phyloP scores from a whole-genome alignment of 2,888 invertebrate species.

The Drosophila niveifrons region DNA sequence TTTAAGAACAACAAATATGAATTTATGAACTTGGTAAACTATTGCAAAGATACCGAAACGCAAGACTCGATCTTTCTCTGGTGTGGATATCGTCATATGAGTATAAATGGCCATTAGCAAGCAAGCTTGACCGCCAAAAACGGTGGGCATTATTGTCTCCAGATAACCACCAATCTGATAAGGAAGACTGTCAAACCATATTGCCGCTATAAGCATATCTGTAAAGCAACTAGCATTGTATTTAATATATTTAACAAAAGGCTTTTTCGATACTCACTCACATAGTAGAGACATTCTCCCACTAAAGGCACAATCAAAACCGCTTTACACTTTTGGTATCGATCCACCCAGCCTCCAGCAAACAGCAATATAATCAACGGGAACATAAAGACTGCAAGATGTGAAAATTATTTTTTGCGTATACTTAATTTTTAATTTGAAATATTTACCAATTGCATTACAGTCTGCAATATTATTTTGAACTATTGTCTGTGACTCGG shows the following conservation, averaged over 20 bases:
- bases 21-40: constrained; percentile 37
- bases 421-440: background rate
- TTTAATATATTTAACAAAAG: background rate
- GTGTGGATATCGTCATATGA: constrained; percentile 84
- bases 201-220: constrained; percentile 84
- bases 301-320: constrained; percentile 84
- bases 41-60: constrained; percentile 85
- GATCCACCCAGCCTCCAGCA: constrained; percentile 85
- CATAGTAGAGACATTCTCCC: constrained; percentile 81
- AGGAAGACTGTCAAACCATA: constrained; percentile 83
- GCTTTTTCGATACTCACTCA: constrained; percentile 68
- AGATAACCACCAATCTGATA: constrained; percentile 84
- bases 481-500: constrained; percentile 83
- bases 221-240: background rate
- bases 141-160: constrained; percentile 83
- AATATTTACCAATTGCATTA: constrained; percentile 81
- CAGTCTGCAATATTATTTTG: constrained; percentile 83
- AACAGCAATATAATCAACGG: constrained; percentile 84
- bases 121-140: constrained; percentile 84
- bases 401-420: no score
- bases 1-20: constrained; percentile 53
- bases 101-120: constrained; percentile 85
- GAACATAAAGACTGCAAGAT: constrained; percentile 82
- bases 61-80: constrained; percentile 84
- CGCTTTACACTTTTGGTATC: constrained; percentile 84